Percentiles rank a stretch among this genome's conserved stretches.
Conservation (phyloP, 2,797 vertebrate genomes). For the Sparidentex hasta region DNA sequence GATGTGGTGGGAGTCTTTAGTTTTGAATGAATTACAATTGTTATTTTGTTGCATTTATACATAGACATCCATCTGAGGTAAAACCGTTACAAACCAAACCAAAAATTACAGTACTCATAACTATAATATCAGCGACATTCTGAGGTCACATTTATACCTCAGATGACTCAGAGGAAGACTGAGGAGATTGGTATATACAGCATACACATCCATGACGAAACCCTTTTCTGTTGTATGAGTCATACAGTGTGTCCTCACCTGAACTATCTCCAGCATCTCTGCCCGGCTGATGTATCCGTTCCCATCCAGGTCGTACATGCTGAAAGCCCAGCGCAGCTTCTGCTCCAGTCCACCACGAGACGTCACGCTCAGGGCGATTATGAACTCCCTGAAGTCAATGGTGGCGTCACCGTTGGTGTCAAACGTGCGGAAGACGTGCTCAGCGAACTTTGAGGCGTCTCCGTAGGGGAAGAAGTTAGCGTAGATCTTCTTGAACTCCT, state of each 20-base stretch:
- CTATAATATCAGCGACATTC: neutral
- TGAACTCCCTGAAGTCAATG: conserved; percentile 90
- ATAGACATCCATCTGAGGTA: neutral
- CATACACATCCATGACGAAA: neutral
- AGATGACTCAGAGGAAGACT: neutral
- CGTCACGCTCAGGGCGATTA: conserved; percentile 88
- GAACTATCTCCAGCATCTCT: conserved; percentile 90
- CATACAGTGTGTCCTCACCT: conserved; percentile 73
- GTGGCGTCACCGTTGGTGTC: conserved; percentile 88
- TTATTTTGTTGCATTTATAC: neutral
- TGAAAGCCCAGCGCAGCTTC: conserved; percentile 90
- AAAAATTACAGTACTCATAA: neutral
- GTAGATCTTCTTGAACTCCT: conserved; percentile 91
- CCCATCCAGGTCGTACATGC: conserved; percentile 90
- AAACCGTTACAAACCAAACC: neutral
- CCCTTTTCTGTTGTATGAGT: neutral
- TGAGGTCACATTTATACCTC: neutral
- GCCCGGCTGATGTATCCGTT: conserved; percentile 89
- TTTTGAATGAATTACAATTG: neutral
- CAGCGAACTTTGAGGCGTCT: conserved; percentile 88
- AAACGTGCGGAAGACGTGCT: conserved; percentile 89
- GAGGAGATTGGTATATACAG: neutral
- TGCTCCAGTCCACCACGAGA: conserved; percentile 88
- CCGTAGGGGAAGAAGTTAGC: conserved; percentile 91
- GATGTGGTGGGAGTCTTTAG: neutral